Evolutionary conservation across 1,140 invertebrate genomes (phyloP).

Genomic region (Galleria mellonella): DNA sequence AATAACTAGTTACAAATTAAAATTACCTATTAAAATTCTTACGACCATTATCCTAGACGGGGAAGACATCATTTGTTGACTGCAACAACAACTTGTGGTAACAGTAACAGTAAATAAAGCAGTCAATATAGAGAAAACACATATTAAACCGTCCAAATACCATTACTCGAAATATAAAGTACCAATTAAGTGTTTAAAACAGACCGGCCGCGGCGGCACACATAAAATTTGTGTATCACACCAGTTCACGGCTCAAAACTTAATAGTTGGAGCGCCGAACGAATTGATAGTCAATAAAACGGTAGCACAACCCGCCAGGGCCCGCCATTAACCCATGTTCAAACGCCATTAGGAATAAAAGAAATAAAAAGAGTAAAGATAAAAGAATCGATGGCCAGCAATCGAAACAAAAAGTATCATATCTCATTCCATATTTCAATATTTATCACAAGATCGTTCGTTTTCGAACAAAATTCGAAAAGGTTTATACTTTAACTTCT

Average conservation of each 20-base stretch:
- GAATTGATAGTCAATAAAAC: slow-evolving; percentile 33
- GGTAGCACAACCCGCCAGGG: slow-evolving; percentile 19
- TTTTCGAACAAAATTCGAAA: slow-evolving; percentile 63
- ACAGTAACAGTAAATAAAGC: too few relatives aligned
- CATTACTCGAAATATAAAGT: not conserved
- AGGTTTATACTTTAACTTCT: too few relatives aligned
- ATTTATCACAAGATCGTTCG: slow-evolving; percentile 65
- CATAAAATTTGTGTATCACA: slow-evolving; percentile 6
- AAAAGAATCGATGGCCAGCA: slow-evolving; percentile 1
- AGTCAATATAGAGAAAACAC: not conserved
- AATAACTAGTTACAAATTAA: too few relatives aligned
- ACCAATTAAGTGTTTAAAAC: not conserved
- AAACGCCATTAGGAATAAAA: slow-evolving; percentile 23
- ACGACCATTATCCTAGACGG: too few relatives aligned
- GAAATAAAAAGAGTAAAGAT: not conserved
- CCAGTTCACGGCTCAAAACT: slow-evolving; percentile 2
- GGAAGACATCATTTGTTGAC: too few relatives aligned
- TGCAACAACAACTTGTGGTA: too few relatives aligned
- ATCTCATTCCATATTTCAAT: slow-evolving; percentile 68
- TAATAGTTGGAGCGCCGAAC: slow-evolving; percentile 2
- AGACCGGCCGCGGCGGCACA: not conserved
- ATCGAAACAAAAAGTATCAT: slow-evolving; percentile 29
- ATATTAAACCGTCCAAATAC: slow-evolving; percentile 2
- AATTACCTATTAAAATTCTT: too few relatives aligned
- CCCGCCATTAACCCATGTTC: slow-evolving; percentile 25